These are phyloP conservation scores for Torymus auratus DNA, from an alignment of 2,888 invertebrate genomes.

Conservation along the genomic window DNA sequence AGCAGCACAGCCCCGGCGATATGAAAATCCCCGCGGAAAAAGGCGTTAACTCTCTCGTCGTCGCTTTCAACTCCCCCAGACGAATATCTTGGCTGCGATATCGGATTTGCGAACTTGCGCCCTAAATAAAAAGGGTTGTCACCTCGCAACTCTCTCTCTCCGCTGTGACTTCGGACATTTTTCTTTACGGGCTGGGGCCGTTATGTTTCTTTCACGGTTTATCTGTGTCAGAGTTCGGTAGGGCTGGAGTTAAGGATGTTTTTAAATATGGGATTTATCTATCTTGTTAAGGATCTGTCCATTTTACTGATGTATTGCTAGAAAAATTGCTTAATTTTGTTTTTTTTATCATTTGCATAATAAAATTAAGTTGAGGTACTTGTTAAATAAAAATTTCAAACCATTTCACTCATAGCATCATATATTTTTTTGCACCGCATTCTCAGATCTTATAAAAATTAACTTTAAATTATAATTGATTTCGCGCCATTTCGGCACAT, in stretches of 20 bases:
- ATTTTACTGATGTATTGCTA: too few species aligned
- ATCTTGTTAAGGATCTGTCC: background rate
- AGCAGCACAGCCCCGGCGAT: background rate
- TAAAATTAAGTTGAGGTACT: too few species aligned
- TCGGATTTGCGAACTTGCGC: slow-evolving; percentile 74
- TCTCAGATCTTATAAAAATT: too few species aligned
- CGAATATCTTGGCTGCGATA: slow-evolving; percentile 66
- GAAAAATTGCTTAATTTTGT: too few species aligned
- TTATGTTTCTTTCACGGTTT: slow-evolving; percentile 34
- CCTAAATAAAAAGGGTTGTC: slow-evolving; percentile 77
- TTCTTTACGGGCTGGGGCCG: slow-evolving; percentile 36
- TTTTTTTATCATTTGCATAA: too few species aligned
- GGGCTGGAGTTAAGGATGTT: slow-evolving; percentile 5
- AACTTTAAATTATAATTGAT: too few species aligned
- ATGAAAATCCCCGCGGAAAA: slow-evolving; percentile 29
- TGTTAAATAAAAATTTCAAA: too few species aligned
- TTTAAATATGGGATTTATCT: background rate
- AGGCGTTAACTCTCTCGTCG: slow-evolving; percentile 37
- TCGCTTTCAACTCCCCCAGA: slow-evolving; percentile 55
- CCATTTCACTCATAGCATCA: too few species aligned
- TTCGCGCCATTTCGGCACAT: too few species aligned
- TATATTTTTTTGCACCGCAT: too few species aligned
- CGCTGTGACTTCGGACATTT: slow-evolving; percentile 27
- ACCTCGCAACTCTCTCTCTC: slow-evolving; percentile 61
- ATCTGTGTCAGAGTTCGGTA: slow-evolving; percentile 45